These are phyloP conservation scores for Sebastes aleutianus DNA, from an alignment of 2,797 vertebrate genomes.

Conservation along the genomic window DNA sequence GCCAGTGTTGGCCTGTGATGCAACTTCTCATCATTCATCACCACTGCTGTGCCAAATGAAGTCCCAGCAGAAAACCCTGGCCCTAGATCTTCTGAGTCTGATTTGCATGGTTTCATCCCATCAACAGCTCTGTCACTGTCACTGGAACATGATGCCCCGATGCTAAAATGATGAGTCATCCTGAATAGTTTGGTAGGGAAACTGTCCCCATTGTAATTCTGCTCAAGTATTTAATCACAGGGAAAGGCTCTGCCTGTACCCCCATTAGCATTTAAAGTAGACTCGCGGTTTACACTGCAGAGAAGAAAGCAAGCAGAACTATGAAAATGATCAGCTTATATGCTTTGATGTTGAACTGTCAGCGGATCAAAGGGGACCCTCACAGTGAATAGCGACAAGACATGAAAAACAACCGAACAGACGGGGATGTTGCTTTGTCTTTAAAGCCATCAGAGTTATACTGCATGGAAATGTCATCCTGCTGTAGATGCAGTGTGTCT, in stretches of 20 bases:
- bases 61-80: slow-evolving; percentile 6
- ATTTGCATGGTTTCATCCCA: background rate
- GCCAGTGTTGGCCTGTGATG: background rate
- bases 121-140: slow-evolving; percentile 18
- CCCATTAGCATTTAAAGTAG: slow-evolving; percentile 44
- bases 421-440: background rate
- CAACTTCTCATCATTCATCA: background rate
- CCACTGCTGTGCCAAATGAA: background rate
- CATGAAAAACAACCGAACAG: background rate
- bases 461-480: slow-evolving; percentile 11
- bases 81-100: background rate
- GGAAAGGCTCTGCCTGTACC: slow-evolving; percentile 9
- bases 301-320: background rate
- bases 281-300: slow-evolving; percentile 5
- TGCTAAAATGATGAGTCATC: slow-evolving; percentile 38
- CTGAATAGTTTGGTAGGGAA: slow-evolving; percentile 4
- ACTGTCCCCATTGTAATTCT: slow-evolving; percentile 12
- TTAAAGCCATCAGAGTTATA: slow-evolving; percentile 14
- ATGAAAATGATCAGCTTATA: background rate
- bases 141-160: background rate
- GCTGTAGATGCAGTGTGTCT: slow-evolving; percentile 29
- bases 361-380: slow-evolving; percentile 3
- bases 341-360: slow-evolving; percentile 2
- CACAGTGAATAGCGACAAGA: background rate
- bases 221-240: slow-evolving; percentile 12